Evolutionary conservation across 2,888 invertebrate genomes (phyloP).

Genomic region (Amiota minor): DNA sequence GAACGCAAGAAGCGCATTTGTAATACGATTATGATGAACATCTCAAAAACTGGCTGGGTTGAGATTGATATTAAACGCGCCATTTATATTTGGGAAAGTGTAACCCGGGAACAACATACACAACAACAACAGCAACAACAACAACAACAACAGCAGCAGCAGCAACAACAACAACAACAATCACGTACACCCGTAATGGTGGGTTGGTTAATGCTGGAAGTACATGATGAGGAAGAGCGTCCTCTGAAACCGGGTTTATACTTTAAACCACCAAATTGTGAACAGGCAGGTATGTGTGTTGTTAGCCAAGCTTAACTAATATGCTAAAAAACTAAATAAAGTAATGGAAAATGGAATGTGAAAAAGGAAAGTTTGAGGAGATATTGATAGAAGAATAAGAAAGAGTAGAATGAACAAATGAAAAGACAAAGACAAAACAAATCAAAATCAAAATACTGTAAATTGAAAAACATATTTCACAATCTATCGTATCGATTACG

Average conservation of each 20-base stretch:
- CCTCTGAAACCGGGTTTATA: constrained; percentile 70
- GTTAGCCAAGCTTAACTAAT: constrained; percentile 72
- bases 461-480: background rate
- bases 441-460: constrained; percentile 5
- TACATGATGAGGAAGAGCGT: constrained; percentile 72
- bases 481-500: background rate
- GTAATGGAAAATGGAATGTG: background rate
- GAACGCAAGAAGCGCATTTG: constrained; percentile 72
- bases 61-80: constrained; percentile 72
- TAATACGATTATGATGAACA: constrained; percentile 72
- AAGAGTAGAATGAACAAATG: background rate
- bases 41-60: constrained; percentile 70
- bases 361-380: background rate
- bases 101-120: constrained; percentile 55
- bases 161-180: constrained; percentile 40
- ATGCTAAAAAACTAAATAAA: constrained; percentile 13
- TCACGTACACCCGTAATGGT: constrained; percentile 61
- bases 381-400: too few relatives aligned
- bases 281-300: constrained; percentile 74
- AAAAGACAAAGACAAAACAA: background rate
- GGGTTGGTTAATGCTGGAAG: constrained; percentile 71
- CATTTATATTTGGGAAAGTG: constrained; percentile 69
- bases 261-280: constrained; percentile 72
- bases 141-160: constrained; percentile 37
- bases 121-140: constrained; percentile 44